Evolutionary conservation across 2,888 invertebrate species (phyloP).

Genomic region (Orchesellides sinensis): DNA sequence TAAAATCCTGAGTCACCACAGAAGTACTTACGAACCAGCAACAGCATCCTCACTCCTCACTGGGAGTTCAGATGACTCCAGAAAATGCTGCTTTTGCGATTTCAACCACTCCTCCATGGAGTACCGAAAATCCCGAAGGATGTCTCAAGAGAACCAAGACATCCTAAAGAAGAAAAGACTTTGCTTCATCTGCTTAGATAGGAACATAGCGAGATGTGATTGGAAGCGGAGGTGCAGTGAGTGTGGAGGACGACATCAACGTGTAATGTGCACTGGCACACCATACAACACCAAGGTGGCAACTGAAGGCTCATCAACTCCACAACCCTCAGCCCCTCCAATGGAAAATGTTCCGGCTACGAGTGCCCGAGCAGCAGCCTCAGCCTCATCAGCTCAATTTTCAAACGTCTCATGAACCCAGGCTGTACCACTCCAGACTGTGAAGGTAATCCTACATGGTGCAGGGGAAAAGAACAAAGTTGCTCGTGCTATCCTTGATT

Average conservation of each 20-base stretch:
- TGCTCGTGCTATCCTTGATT: slow-evolving; percentile 72
- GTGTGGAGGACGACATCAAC: not conserved
- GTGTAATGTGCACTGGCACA: slow-evolving; percentile 5
- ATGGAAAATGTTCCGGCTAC: too few relatives aligned
- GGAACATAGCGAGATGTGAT: not conserved
- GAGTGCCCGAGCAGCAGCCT: too few relatives aligned
- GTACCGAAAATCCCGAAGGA: not conserved
- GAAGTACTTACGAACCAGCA: too few relatives aligned
- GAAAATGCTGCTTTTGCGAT: not conserved
- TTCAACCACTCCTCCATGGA: not conserved
- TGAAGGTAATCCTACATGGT: not conserved
- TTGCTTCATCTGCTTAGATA: not conserved
- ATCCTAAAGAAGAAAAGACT: not conserved
- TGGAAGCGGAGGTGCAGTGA: not conserved
- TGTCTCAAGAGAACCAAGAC: not conserved
- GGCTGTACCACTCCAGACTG: slow-evolving; percentile 28
- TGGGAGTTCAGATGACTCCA: too few relatives aligned
- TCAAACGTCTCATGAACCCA: too few relatives aligned
- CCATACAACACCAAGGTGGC: too few relatives aligned
- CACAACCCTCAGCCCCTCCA: too few relatives aligned
- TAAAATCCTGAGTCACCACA: slow-evolving; percentile 63
- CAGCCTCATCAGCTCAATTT: too few relatives aligned
- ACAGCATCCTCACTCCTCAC: too few relatives aligned
- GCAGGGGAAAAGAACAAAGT: not conserved
- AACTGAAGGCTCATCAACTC: too few relatives aligned